Base-by-base conservation (phyloP, 1,140 invertebrate species). In the Drosophila bocki region DNA sequence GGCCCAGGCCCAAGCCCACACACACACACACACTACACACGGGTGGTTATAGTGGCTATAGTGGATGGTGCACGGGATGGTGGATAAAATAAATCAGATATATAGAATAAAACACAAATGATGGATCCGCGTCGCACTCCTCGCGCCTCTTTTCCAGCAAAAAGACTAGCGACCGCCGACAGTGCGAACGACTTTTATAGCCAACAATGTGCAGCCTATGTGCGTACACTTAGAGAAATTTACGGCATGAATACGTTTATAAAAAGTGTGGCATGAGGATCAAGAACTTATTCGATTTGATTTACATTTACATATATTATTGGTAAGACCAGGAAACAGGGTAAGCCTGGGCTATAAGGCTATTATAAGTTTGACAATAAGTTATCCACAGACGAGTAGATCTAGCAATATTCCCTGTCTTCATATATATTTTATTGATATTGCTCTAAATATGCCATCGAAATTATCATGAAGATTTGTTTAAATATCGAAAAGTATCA, bases 151-250 rank as follows among this genome's bases (percentile, higher is more conserved):
- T 69, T 37, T 59, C 65, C 68, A 47, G 61, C 59, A 39, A 56
- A 39, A 56, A 56, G 77, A 84, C 81, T 84, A 83, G 48, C 65
- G 68, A 86, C 54, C 59, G 59, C 17, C 71, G 60, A 37, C 70
- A 68, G 41, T 85, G 85, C 78, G 75, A 61, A 67, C 78, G 78
- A 90, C 85, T 90, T 90, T 90, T 90, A 90, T 90, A 90, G 85
- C 85, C 85, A 78, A 90, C 78, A 79, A 80, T 63, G 65, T 67
- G 84, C 67, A 57, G 42, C 62, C 42, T 61, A 26, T 61, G n/a
- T 26, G 29, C 15, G 9, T 61, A 35, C 62, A 65, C 62, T 0
- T 39, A 3, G 26, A 32, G 26, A 63, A 63, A 63, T n/a, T 37
- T 37, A 6, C 1, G 11, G 17, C 6, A 1, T 8, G 11, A 19